Base-by-base conservation (phyloP, 2,888 invertebrate genomes). In the Fragum sueziense region DNA sequence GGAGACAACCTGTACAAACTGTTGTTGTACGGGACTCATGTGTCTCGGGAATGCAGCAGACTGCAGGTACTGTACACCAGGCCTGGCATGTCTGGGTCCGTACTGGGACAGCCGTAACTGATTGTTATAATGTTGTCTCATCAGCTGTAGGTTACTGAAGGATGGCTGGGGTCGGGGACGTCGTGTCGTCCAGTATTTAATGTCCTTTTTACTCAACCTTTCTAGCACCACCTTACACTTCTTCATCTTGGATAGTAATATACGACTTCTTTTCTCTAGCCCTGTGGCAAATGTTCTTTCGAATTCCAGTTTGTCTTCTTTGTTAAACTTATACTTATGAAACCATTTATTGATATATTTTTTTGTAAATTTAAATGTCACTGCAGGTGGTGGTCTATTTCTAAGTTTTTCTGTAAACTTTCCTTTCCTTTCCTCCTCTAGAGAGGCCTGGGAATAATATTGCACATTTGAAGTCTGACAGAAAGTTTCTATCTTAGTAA, bases 311-410 rank as follows among this genome's bases (percentile, higher is more conserved):
- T 69, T 74, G 41, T 89, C 85, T 17, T 52, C 77, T 41, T 72
- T 78, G 71, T 85, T 86, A 61, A 90, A 90, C 70, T 89, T 90
- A 74, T 85, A 89, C 54, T 74, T 80, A 76, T 90, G 88, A 33
- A 72, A 82, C 80, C 84, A 85, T 20, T 74, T 86, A 20, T 82
- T 76, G 0, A 82, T 74, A 54, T 85, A 82, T 57, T 81, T 81
- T 59, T 88, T 88, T 33, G 79, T 87, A 33, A 84, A 85, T 59
- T 78, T 84, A 77, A 84, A 88, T 0, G 87, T 89, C 9, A 88
- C 71, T 34, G 86, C 87, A 31, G 88, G 86, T 20, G 75, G 75
- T 0, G 84, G 84, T 29, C 89, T 71, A 75, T 85, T 72, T 33
- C 90, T 67, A 31, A 90, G 74, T 71, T 88, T 88, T 31, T 86